Conservation (phyloP, 2,113 vertebrate genomes). For the Xiphias gladius region DNA sequence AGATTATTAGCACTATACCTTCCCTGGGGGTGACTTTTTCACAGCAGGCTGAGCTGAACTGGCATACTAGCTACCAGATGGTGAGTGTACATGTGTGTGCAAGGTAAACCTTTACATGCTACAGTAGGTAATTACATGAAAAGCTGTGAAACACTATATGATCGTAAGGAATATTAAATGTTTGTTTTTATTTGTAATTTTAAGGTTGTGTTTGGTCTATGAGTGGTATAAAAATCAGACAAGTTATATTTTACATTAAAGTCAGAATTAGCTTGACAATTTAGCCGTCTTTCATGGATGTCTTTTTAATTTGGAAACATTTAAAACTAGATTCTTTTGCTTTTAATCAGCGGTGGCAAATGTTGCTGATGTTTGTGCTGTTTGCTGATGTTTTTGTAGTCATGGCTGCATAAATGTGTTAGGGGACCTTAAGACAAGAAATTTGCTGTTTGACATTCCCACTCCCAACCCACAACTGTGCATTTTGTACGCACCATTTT, state of each 20-base stretch:
- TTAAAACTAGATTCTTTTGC: neutral
- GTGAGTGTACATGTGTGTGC: constrained; percentile 11
- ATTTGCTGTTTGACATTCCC: neutral
- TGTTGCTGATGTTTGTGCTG: neutral
- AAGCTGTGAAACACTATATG: neutral
- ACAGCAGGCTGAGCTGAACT: constrained; percentile 30
- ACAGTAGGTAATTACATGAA: neutral
- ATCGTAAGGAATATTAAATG: neutral
- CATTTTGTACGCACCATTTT: neutral
- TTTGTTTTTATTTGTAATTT: neutral
- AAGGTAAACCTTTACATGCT: constrained; percentile 1
- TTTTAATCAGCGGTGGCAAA: neutral
- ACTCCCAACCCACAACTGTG: neutral
- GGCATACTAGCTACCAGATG: constrained; percentile 35
- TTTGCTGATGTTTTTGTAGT: too few species aligned
- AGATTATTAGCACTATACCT: constrained; percentile 19
- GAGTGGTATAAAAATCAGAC: neutral
- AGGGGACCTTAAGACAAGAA: neutral
- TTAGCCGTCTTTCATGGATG: neutral
- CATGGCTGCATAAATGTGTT: neutral
- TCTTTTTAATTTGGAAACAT: neutral
- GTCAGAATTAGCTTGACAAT: neutral
- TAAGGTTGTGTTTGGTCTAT: neutral
- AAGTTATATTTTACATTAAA: neutral
- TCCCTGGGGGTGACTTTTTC: constrained; percentile 17